Evolutionary conservation across 1,140 invertebrate genomes (phyloP).

Genomic region (Diprion similis): DNA sequence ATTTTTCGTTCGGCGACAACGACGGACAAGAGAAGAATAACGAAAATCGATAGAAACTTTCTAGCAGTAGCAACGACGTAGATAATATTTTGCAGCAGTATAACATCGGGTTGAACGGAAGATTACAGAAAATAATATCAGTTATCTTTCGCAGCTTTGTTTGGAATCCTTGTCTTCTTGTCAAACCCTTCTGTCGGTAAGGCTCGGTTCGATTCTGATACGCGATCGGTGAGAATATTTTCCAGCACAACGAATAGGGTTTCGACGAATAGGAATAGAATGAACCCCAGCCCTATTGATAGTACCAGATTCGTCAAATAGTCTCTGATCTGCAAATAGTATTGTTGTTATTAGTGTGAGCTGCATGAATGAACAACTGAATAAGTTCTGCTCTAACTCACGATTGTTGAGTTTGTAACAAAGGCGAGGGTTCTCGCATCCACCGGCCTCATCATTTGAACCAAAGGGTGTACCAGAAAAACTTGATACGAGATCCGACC

Average conservation of each 20-base stretch:
- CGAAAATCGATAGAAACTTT: too few relatives aligned
- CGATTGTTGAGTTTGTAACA: conserved; percentile 18
- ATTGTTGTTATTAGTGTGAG: too few relatives aligned
- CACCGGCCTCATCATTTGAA: conserved; percentile 24
- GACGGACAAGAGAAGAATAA: too few relatives aligned
- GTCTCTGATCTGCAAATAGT: conserved; percentile 23
- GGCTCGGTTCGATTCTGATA: not conserved
- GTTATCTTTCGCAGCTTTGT: too few relatives aligned
- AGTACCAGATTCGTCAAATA: conserved; percentile 27
- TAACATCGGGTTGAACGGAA: too few relatives aligned
- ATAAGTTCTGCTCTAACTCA: conserved; percentile 15
- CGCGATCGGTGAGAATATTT: conserved; percentile 22
- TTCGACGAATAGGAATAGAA: conserved; percentile 30
- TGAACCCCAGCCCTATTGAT: conserved; percentile 22
- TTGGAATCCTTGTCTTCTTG: too few relatives aligned
- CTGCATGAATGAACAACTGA: too few relatives aligned
- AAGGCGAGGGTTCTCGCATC: conserved; percentile 16
- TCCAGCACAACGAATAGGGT: conserved; percentile 30
- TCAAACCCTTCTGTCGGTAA: not conserved
- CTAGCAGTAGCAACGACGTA: too few relatives aligned
- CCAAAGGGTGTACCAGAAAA: conserved; percentile 63
- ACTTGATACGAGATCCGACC: conserved; percentile 65
- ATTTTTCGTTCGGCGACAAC: too few relatives aligned
- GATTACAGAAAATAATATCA: too few relatives aligned
- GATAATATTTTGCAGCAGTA: too few relatives aligned